These are phyloP conservation scores for Arenaria interpres DNA, from an alignment of 2,113 vertebrate genomes.

Conservation along the genomic window DNA sequence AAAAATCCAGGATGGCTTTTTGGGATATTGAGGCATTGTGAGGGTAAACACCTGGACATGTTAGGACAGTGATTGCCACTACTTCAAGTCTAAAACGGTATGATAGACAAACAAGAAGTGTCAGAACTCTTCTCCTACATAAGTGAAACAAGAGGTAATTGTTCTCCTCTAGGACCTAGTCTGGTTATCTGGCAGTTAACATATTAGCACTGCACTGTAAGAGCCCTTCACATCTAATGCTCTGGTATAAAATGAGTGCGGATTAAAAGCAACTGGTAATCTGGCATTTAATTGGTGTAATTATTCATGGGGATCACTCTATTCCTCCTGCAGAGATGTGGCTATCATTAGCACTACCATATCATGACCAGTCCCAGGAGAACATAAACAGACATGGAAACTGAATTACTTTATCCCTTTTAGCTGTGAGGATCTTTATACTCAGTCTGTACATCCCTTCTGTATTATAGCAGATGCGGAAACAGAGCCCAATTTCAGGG, in stretches of 20 bases:
- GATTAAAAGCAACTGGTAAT: neutral
- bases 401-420: slow-evolving; percentile 46
- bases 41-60: neutral
- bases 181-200: neutral
- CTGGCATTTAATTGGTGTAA: neutral
- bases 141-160: neutral
- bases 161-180: neutral
- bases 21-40: neutral
- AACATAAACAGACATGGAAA: slow-evolving; percentile 4
- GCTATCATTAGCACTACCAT: neutral
- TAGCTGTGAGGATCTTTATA: neutral
- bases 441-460: neutral
- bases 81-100: neutral
- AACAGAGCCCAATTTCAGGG: slow-evolving; percentile 1
- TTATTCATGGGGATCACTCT: neutral
- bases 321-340: neutral
- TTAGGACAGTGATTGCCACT: neutral
- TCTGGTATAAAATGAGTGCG: neutral
- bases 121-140: neutral
- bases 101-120: accelerated
- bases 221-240: neutral
- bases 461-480: neutral
- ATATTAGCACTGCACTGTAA: neutral
- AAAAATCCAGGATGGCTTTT: neutral
- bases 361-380: neutral